phyloP scores from a whole-genome alignment of 1,140 invertebrate species.

The Centruroides sculpturatus region DNA sequence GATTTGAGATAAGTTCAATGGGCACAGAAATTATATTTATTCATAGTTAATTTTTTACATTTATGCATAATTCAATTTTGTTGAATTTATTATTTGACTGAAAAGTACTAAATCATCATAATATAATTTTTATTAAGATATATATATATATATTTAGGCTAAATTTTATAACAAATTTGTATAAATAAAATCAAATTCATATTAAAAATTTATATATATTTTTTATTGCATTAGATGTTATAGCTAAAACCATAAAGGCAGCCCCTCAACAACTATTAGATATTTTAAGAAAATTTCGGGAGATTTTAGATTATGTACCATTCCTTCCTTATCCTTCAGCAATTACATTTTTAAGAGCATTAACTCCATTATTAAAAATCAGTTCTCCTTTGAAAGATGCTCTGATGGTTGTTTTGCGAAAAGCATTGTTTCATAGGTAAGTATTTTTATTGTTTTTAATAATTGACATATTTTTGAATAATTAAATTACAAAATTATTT shows the following conservation, averaged over 20 bases:
- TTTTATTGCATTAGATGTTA: conserved; percentile 22
- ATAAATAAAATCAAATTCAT: no score
- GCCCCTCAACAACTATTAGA: conserved; percentile 27
- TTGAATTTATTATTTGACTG: background rate
- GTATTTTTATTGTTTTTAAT: background rate
- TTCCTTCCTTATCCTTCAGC: conserved; percentile 28
- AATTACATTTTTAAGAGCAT: conserved; percentile 25
- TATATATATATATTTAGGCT: no score
- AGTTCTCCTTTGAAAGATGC: conserved; percentile 31
- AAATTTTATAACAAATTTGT: no score
- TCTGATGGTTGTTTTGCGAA: conserved; percentile 30
- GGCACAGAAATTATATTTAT: no score
- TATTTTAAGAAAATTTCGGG: conserved; percentile 24
- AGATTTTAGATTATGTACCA: conserved; percentile 29
- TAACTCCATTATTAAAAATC: conserved; percentile 31
- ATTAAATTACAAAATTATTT: no score
- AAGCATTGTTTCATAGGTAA: conserved; percentile 35
- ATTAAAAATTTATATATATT: no score
- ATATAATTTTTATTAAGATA: background rate
- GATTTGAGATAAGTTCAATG: no score
- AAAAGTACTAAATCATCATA: background rate
- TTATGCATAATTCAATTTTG: no score
- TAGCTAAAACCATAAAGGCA: conserved; percentile 25
- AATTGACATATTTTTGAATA: no score
- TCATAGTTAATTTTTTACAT: no score